Evolutionary conservation across 2,113 vertebrate species (phyloP).

Genomic region (Bos taurus): ARS-UCD2.0 NC_037338.1:29457501-29458000

Average conservation of each 20-base stretch:
- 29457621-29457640: not conserved
- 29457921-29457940: not conserved
- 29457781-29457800: not conserved
- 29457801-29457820: not conserved
- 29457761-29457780: not conserved
- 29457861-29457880: not conserved
- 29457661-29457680: not conserved
- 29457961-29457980: not conserved
- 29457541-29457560: not conserved
- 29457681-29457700: not conserved
- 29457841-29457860: not conserved
- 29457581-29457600: not conserved
- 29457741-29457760: not conserved
- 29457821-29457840: not conserved
- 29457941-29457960: not conserved
- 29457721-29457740: not conserved
- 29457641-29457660: not conserved
- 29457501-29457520: too few relatives aligned
- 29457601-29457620: not conserved
- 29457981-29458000: not conserved
- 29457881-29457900: not conserved
- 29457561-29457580: not conserved
- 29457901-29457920: not conserved
- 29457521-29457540: fast-evolving
- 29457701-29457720: not conserved